phyloP scores from a whole-genome alignment of 2,113 vertebrate species.

The Salvator merianae region DNA sequence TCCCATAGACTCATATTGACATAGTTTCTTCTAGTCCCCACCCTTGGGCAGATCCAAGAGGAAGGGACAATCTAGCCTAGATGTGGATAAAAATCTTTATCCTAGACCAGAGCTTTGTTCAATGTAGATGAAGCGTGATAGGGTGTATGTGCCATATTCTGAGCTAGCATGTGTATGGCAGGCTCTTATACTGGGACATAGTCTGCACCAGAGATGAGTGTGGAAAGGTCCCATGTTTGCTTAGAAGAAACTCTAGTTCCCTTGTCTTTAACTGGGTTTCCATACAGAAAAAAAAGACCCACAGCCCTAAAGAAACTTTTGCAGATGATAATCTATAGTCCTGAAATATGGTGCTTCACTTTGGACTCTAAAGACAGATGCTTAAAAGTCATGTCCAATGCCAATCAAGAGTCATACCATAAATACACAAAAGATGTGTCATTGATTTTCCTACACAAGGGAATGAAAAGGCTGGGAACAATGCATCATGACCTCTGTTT shows the following conservation, averaged over 20 bases:
- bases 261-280: background rate
- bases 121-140: no score
- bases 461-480: constrained; percentile 28
- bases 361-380: constrained; percentile 41
- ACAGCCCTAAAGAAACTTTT: constrained; percentile 21
- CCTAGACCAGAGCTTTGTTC: no score
- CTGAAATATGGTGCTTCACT: constrained; percentile 44
- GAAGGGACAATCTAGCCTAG: no score
- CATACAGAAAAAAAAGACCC: background rate
- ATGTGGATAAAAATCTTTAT: no score
- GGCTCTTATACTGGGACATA: no score
- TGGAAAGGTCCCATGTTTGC: background rate
- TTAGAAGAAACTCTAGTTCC: background rate
- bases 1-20: no score
- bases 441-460: constrained; percentile 45
- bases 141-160: no score
- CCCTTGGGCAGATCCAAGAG: no score
- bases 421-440: constrained; percentile 44
- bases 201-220: no score
- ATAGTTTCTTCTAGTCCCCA: no score
- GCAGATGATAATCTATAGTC: constrained; percentile 7
- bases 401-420: constrained; percentile 45
- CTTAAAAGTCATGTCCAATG: constrained; percentile 40
- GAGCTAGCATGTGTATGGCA: no score
- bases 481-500: constrained; percentile 26